Base-by-base conservation (phyloP, 2,888 invertebrate species). In the Eristalinus sepulchralis region DNA sequence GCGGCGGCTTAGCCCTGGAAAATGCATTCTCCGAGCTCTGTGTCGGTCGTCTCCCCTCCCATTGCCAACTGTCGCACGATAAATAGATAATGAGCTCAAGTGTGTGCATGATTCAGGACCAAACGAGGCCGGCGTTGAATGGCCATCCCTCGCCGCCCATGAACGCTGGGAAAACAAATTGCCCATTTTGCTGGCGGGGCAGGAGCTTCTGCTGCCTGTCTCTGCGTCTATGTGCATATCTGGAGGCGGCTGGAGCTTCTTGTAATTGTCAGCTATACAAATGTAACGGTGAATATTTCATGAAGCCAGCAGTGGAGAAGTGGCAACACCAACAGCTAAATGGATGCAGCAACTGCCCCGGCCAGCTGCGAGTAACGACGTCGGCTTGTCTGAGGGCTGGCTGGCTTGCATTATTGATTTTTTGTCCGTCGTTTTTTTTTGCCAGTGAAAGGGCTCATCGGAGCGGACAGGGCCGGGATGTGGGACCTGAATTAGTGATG, bases 201-300 rank as follows among this genome's bases (percentile, higher is more conserved):
- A 9, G 22, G 60, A 47, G 27, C 27, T 27, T 5, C 33, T 47
- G 57, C 9, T 27, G 8, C 60, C 34, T 31, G 22, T 57, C 17
- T 5, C 47, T 17, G 17, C 0, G 8, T 8, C 17, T 17, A 6
- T 47, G 47, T 47, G 47, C 47, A 47, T 17, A 47, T 47, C 47
- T 20, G 39, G 39, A 39, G 39, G 39, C 39, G 55, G 55, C 9
- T 3, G 36, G 34, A 27, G 76, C 47, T 33, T 22, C 27, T 68
- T 68, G 70, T 17, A 55, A 57, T 63, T 63, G 77, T 55, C 68
- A 34, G 20, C 13, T 27, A 1, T 53, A 53, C 60, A 68, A 68
- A 36, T 55, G 53, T 77, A 17, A 55, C 24, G n/a, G n/a, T 77
- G 55, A 77, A 77, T 77, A 77, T 68, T 77, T 77, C 27, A 77